phyloP scores from a whole-genome alignment of 2,797 vertebrate genomes.

The Aphelocoma californica region DNA sequence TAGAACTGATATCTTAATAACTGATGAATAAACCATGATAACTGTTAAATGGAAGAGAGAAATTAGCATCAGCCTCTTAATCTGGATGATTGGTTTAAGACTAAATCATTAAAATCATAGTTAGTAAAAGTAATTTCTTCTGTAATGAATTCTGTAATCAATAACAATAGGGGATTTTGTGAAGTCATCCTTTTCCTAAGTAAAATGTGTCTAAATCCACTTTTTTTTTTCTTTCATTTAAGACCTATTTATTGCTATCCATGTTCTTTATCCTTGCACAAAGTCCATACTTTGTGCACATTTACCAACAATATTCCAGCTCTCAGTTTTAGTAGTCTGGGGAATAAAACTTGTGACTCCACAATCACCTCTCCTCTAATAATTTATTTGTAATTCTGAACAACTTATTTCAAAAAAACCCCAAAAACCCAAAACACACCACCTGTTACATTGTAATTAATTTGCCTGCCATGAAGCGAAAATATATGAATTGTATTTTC shows the following conservation, averaged over 20 bases:
- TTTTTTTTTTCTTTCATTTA: not conserved
- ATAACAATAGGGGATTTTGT: not conserved
- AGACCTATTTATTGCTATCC: not conserved
- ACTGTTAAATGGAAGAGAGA: not conserved
- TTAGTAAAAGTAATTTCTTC: not conserved
- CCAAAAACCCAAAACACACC: not conserved
- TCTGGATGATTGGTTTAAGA: not conserved
- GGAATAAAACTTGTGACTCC: constrained; percentile 5
- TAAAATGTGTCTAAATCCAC: constrained; percentile 49
- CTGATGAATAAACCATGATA: not conserved
- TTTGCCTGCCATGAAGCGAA: constrained; percentile 24
- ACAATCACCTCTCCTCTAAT: constrained; percentile 37
- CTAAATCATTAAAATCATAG: constrained; percentile 13
- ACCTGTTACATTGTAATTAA: not conserved
- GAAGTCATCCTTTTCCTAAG: not conserved
- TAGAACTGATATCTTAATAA: not conserved
- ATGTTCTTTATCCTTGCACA: not conserved
- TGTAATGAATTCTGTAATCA: constrained; percentile 17
- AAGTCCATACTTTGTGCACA: not conserved
- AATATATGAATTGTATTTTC: not conserved
- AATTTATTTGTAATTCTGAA: not conserved
- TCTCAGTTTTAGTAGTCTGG: not conserved
- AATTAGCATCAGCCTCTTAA: not conserved
- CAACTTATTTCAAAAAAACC: not conserved
- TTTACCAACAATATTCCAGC: not conserved